phyloP scores from a whole-genome alignment of 2,888 invertebrate species.

The Brenthis hecate region DNA sequence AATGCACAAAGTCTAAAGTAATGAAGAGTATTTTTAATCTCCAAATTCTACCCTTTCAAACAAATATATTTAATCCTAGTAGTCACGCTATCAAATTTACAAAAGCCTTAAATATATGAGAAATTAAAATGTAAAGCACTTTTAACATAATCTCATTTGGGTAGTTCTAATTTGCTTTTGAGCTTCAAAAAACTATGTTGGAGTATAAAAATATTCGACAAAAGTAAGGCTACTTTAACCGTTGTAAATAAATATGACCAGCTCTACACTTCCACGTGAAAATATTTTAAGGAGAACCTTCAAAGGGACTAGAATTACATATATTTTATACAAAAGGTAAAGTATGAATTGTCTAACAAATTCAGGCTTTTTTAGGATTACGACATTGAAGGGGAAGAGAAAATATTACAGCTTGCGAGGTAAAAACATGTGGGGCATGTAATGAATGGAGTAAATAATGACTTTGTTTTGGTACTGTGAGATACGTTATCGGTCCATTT shows the following conservation, averaged over 20 bases:
- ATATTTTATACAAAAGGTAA: conserved; percentile 28
- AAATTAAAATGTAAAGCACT: conserved; percentile 6
- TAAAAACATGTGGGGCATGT: conserved; percentile 24
- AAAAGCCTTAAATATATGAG: conserved; percentile 2
- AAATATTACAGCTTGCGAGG: conserved; percentile 20
- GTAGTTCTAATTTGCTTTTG: conserved; percentile 12
- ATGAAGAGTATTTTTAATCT: too few relatives aligned
- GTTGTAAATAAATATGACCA: conserved; percentile 5
- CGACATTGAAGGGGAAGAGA: conserved; percentile 1
- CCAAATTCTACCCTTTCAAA: too few relatives aligned
- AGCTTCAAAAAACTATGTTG: conserved; percentile 6
- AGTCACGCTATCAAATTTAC: not conserved
- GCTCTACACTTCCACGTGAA: conserved; percentile 19
- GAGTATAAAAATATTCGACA: conserved; percentile 7
- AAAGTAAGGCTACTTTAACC: not conserved
- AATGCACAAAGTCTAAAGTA: too few relatives aligned
- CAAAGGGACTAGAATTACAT: conserved; percentile 33
- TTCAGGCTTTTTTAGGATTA: conserved; percentile 19
- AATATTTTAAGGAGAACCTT: conserved; percentile 29
- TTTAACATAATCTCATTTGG: conserved; percentile 3
- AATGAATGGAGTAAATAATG: conserved; percentile 27
- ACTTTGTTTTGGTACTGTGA: conserved; percentile 25
- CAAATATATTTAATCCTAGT: not conserved
- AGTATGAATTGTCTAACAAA: conserved; percentile 25
- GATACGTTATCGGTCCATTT: conserved; percentile 14